Conservation (phyloP, 2,797 vertebrate genomes). For the Avahi laniger region DNA sequence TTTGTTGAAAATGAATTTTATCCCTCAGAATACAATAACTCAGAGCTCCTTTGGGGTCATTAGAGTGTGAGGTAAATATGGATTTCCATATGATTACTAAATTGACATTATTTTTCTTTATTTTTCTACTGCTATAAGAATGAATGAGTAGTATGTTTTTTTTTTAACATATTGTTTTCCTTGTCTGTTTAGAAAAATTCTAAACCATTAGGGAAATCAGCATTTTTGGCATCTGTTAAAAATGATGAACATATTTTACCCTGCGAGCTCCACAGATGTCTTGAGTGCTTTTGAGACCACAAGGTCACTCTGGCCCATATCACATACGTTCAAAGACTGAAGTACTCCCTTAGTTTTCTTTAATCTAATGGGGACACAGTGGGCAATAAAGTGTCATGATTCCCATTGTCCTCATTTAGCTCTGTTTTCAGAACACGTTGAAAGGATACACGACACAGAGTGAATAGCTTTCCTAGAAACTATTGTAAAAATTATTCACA, state of each 20-base stretch:
- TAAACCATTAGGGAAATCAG: conserved; percentile 37
- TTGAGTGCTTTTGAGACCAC: not conserved
- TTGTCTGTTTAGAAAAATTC: not conserved
- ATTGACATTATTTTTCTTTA: not conserved
- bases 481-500: not conserved
- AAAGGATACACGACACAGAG: not conserved
- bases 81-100: conserved; percentile 18
- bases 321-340: not conserved
- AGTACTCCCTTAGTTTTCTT: not conserved
- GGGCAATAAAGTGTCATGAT: not conserved
- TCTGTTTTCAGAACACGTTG: not conserved
- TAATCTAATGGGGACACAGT: not conserved
- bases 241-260: not conserved
- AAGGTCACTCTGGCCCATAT: not conserved
- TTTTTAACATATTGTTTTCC: not conserved
- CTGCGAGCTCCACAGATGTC: not conserved
- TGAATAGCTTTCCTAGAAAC: not conserved
- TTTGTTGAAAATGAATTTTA: conserved; percentile 41
- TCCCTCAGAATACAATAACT: not conserved
- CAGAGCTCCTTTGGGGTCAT: not conserved
- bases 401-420: not conserved
- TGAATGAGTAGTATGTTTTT: not conserved
- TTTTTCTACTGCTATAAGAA: not conserved
- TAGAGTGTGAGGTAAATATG: not conserved
- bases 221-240: conserved; percentile 20